phyloP scores from a whole-genome alignment of 2,888 invertebrate species.

The Nesidiocoris tenuis region DNA sequence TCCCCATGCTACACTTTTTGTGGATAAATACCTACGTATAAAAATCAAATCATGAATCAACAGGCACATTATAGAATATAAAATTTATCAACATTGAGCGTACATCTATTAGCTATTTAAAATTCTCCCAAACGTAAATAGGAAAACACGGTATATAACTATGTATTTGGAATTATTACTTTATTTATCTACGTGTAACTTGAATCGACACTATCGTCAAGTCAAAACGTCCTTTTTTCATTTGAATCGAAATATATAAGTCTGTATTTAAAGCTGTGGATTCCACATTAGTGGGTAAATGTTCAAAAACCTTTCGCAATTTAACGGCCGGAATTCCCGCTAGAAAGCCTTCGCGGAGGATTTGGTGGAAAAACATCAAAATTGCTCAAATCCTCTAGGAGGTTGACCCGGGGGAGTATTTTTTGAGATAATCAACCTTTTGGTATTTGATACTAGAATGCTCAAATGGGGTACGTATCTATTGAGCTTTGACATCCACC shows the following conservation, averaged over 20 bases:
- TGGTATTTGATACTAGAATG: no score
- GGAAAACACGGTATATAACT: background rate
- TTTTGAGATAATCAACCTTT: no score
- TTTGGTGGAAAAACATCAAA: no score
- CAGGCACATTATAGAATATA: constrained; percentile 40
- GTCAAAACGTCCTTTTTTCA: background rate
- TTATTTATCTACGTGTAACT: background rate
- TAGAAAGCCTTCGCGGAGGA: no score
- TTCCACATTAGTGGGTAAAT: background rate
- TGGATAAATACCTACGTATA: constrained; percentile 25
- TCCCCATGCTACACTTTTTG: constrained; percentile 29
- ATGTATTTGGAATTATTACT: background rate
- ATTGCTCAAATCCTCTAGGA: no score
- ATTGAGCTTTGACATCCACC: no score
- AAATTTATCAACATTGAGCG: constrained; percentile 37
- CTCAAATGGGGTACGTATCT: no score
- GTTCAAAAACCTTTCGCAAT: no score
- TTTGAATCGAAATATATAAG: background rate
- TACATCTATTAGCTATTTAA: constrained; percentile 33
- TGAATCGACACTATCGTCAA: background rate
- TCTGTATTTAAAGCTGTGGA: background rate
- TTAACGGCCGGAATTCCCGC: no score
- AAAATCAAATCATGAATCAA: constrained; percentile 19
- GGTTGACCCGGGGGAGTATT: no score
- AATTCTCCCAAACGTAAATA: background rate